Percentiles rank a stretch among this genome's conserved stretches.
Conservation (phyloP, 2,113 vertebrate species). For the Aspidoscelis tigris region DNA sequence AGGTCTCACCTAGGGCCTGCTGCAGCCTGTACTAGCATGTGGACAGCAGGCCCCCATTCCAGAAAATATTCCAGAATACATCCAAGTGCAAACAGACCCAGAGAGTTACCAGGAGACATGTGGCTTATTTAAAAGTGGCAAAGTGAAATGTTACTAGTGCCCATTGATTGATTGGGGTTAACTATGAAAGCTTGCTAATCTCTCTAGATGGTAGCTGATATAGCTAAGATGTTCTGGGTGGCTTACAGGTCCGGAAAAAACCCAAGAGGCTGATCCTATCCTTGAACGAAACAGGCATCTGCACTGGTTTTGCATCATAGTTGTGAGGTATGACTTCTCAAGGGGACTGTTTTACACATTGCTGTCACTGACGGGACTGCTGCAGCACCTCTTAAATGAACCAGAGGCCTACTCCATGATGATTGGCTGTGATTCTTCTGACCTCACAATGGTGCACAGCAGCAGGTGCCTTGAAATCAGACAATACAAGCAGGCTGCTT, state of each 20-base stretch:
- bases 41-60: no score
- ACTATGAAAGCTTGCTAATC: neutral
- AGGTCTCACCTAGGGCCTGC: no score
- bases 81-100: no score
- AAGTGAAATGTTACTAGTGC: neutral
- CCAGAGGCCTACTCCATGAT: neutral
- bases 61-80: no score
- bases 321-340: constrained; percentile 10
- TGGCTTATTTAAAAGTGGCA: no score
- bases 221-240: neutral
- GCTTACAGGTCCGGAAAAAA: no score
- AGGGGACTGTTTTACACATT: neutral
- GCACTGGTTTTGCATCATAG: constrained; percentile 21
- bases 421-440: constrained; percentile 33
- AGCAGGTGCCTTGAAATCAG: constrained; percentile 38
- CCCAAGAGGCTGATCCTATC: neutral
- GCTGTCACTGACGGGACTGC: neutral
- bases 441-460: constrained; percentile 41
- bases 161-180: neutral
- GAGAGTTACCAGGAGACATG: no score
- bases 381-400: neutral
- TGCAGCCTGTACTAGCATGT: no score
- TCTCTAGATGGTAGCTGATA: neutral
- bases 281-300: neutral
- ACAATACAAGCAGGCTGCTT: neutral